Conservation (phyloP, 2,888 invertebrate species). For the Nudaria mundana region DNA sequence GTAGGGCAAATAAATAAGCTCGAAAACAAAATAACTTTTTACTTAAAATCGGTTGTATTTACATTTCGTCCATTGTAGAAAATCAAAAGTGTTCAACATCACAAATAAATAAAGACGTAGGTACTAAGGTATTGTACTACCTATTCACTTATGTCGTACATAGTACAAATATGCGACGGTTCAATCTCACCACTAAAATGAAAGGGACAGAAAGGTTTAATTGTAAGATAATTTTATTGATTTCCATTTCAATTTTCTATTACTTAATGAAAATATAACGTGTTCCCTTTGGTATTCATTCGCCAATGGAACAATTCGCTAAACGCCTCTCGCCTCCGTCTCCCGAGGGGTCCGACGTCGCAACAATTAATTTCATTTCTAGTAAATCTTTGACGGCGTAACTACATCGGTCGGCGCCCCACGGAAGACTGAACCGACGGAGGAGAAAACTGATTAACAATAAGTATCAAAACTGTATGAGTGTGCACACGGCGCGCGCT, state of each 20-base stretch:
- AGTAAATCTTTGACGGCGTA: conserved; percentile 8
- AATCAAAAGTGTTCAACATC: conserved; percentile 80
- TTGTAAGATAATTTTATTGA: conserved; percentile 64
- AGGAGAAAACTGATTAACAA: conserved; percentile 53
- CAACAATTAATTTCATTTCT: conserved; percentile 11
- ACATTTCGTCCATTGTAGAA: conserved; percentile 81
- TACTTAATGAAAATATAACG: conserved; percentile 49
- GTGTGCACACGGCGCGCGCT: conserved; percentile 38
- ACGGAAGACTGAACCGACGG: conserved; percentile 51
- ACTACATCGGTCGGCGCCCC: conserved; percentile 44
- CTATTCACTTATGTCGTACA: conserved; percentile 74
- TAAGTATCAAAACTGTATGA: conserved; percentile 55
- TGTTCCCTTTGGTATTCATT: conserved; percentile 64
- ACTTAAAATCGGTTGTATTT: conserved; percentile 82
- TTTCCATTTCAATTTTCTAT: conserved; percentile 62
- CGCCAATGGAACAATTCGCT: conserved; percentile 58
- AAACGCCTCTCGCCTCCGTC: conserved; percentile 54
- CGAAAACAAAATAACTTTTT: conserved; percentile 79
- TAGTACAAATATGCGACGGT: conserved; percentile 72
- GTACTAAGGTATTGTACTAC: conserved; percentile 72
- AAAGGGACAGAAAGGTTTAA: conserved; percentile 73
- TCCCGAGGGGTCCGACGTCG: conserved; percentile 30
- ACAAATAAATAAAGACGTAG: conserved; percentile 81
- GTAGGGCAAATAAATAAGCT: conserved; percentile 72
- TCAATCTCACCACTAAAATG: conserved; percentile 71